Conservation (phyloP, 2,797 vertebrate species). For the Micrastur ruficollis region DNA sequence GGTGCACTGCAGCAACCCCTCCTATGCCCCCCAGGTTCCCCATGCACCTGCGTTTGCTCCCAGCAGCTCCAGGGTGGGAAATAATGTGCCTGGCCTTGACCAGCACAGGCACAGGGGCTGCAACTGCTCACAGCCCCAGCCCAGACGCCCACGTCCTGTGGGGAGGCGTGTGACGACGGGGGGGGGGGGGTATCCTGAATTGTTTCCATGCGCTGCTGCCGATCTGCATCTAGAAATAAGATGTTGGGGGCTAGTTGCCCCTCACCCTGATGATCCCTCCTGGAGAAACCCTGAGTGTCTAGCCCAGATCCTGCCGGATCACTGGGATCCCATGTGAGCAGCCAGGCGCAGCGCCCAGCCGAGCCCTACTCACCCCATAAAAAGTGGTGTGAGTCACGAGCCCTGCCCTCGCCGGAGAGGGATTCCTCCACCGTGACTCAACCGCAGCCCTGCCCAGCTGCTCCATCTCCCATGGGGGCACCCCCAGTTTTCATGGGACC, state of each 20-base stretch:
- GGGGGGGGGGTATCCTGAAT: not conserved
- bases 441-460: not conserved
- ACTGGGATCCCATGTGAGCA: not conserved
- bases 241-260: not conserved
- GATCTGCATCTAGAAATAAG: not conserved
- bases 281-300: too few relatives aligned
- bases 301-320: rapidly evolving
- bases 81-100: not conserved
- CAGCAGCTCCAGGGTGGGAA: not conserved
- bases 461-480: not conserved
- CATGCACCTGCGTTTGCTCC: not conserved
- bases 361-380: not conserved
- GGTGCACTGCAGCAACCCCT: not conserved
- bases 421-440: not conserved
- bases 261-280: not conserved
- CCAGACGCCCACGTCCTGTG: rapidly evolving
- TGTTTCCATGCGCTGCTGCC: rapidly evolving
- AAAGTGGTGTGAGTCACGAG: not conserved
- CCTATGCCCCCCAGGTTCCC: not conserved
- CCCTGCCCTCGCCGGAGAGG: not conserved
- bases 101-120: not conserved
- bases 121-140: not conserved
- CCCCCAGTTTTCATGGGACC: not conserved
- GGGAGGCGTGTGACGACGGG: rapidly evolving
- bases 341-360: not conserved